These are phyloP conservation scores for Ligdia adustata DNA, from an alignment of 2,888 invertebrate species.

Conservation along the genomic window DNA sequence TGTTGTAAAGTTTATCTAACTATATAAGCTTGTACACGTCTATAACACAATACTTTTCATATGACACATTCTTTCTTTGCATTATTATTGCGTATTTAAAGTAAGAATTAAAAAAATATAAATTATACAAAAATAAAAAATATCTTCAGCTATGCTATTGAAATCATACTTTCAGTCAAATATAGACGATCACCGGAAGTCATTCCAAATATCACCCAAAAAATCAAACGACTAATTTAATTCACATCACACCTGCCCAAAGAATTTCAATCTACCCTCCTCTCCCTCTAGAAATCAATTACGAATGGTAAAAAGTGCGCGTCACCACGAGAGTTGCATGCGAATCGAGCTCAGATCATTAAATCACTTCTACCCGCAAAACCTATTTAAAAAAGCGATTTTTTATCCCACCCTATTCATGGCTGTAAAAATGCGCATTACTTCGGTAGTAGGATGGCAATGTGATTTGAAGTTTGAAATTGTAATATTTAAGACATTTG, in stretches of 20 bases:
- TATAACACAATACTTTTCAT: no score
- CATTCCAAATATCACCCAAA: slow-evolving; percentile 5
- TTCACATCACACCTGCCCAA: slow-evolving; percentile 64
- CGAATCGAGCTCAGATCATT: slow-evolving; percentile 68
- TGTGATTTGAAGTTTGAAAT: neutral
- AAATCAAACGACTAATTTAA: slow-evolving; percentile 42
- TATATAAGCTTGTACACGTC: no score
- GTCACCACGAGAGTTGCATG: slow-evolving; percentile 71
- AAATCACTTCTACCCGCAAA: slow-evolving; percentile 77
- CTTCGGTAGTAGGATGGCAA: slow-evolving; percentile 31
- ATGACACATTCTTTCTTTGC: no score
- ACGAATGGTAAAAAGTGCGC: slow-evolving; percentile 72
- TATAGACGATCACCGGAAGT: neutral
- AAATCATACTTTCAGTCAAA: neutral
- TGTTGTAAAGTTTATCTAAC: no score
- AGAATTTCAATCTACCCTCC: slow-evolving; percentile 76
- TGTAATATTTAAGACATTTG: neutral
- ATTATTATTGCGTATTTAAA: no score
- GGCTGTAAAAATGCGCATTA: slow-evolving; percentile 40
- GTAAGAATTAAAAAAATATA: neutral
- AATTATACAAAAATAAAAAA: neutral
- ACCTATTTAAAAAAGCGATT: slow-evolving; percentile 79
- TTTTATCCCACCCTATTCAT: slow-evolving; percentile 64
- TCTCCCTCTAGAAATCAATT: slow-evolving; percentile 68
- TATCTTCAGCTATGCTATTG: neutral